Evolutionary conservation across 2,888 invertebrate genomes (phyloP), one percentile per base, ranked within the genome.

Genomic region (Callosobruchus maculatus): DNA sequence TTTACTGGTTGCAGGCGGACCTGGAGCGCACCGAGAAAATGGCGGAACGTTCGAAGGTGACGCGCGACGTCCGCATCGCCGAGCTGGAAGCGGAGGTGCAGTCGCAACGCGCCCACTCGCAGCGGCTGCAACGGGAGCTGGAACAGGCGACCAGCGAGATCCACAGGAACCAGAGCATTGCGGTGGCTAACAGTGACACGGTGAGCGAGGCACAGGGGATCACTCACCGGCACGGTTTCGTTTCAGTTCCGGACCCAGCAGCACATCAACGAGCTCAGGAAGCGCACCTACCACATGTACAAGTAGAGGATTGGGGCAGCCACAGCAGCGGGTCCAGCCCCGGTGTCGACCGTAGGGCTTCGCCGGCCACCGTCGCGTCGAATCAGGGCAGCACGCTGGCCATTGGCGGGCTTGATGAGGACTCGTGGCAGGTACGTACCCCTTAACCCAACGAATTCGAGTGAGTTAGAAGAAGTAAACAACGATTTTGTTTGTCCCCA

Each of bases 81-180:
- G 88, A 89, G 75, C 80, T 89, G 72, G 88, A 88, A 79, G 87
- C 85, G 74, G 88, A 88, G 79, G 81, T 84, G 71, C 84, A 84
- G 20, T 82, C 81, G 76, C 80, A 82, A 67, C 84, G 81, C 73
- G 72, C 76, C 76, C 80, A 84, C 76, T 80, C 84, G 20, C 78
- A 80, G 70, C 85, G 85, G 21, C 80, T 85, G 31, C 85, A 87
- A 77, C 74, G 77, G 69, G 84, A 84, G 77, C 79, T 87, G 71
- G 85, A 86, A 73, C 76, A 81, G 69, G 82, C 84, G 70, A 73
- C 81, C 30, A 78, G 80, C 74, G 86, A 87, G 79, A 82, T 84
- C 78, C 84, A 84, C 78, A 84, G 83, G 81, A 82, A 84, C 76
- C 83, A 83, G 81, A 83, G 83, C 75, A 79, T 83, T 77, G 83